Percentiles rank a stretch among this genome's conserved stretches.
These are phyloP conservation scores for Adoxophyes honmai DNA, from an alignment of 1,140 invertebrate species.

Conservation along the genomic window DNA sequence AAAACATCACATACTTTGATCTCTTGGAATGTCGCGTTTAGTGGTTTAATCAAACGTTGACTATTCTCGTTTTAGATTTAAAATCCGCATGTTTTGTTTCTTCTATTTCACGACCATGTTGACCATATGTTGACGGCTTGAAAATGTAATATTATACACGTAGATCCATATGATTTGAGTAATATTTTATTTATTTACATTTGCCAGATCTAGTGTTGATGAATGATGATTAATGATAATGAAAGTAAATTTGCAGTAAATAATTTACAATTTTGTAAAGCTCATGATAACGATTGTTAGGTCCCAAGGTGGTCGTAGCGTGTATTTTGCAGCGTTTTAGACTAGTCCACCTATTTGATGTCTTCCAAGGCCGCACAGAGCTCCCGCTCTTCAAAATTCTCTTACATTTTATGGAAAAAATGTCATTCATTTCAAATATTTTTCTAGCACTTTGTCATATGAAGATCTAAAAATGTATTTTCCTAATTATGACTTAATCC, in stretches of 20 bases:
- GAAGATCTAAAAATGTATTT: background rate
- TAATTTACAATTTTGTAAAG: background rate
- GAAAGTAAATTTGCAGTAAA: too few relatives aligned
- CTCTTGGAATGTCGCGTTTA: background rate
- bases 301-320: background rate
- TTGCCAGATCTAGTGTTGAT: too few relatives aligned
- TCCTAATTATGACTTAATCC: background rate
- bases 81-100: too few relatives aligned
- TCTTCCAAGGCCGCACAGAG: slow-evolving; percentile 38
- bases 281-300: background rate
- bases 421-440: background rate
- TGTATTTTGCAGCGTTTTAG: background rate
- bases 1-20: slow-evolving; percentile 4
- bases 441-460: background rate
- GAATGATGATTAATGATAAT: too few relatives aligned
- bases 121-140: too few relatives aligned
- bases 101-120: too few relatives aligned
- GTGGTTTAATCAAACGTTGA: background rate
- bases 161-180: too few relatives aligned
- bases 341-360: slow-evolving; percentile 31
- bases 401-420: background rate
- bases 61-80: background rate
- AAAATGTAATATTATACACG: too few relatives aligned
- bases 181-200: too few relatives aligned
- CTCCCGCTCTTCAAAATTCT: background rate